Conservation (phyloP, 1,140 invertebrate species). For the Lepidurus packardi region DNA sequence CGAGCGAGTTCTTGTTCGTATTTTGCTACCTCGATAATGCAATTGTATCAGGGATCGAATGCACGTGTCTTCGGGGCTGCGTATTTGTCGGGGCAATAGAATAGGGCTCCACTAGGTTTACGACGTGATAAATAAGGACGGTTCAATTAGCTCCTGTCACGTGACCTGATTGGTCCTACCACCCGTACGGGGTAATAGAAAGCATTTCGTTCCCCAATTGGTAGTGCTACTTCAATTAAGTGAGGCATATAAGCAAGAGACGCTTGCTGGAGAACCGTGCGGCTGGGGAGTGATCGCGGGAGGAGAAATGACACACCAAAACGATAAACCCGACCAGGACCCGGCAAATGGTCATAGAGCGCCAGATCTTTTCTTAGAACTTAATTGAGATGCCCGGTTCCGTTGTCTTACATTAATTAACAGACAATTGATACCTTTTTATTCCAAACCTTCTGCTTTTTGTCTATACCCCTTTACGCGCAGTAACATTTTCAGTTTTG, state of each 20-base stretch:
- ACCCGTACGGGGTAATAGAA: neutral
- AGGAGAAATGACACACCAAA: neutral
- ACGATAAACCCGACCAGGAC: neutral
- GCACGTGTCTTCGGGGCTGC: neutral
- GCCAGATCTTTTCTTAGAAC: neutral
- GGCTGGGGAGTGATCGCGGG: neutral
- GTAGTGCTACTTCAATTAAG: neutral
- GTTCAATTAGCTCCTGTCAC: conserved; percentile 18
- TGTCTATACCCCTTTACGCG: too few species aligned
- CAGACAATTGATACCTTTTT: too few species aligned
- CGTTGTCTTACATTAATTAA: neutral
- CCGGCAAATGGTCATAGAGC: neutral
- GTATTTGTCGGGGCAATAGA: conserved; percentile 1
- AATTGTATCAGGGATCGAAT: neutral
- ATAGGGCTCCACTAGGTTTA: neutral
- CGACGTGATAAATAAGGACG: conserved; percentile 7
- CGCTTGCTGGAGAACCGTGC: neutral
- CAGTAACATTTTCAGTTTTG: too few species aligned
- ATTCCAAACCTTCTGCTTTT: too few species aligned
- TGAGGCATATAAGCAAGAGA: neutral
- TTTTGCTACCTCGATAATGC: conserved; percentile 1
- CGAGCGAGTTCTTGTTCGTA: neutral
- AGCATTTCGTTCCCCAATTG: neutral
- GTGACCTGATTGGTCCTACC: conserved; percentile 17
- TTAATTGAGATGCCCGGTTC: neutral